These are phyloP conservation scores for Aphis craccivora DNA, from an alignment of 1,140 invertebrate genomes.

Conservation along the genomic window DNA sequence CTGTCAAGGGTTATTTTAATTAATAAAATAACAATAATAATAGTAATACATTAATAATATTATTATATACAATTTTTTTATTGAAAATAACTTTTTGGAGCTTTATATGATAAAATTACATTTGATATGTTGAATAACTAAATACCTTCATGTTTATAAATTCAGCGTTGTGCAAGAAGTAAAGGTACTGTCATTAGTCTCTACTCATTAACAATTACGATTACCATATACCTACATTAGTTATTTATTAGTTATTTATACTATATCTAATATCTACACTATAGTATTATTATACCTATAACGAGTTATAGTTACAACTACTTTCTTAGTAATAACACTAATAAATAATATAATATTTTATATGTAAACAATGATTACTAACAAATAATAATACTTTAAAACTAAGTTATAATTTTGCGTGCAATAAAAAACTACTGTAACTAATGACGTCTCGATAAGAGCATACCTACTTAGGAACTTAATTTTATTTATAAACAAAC, in stretches of 20 bases:
- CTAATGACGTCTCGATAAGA: neutral
- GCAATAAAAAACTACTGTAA: neutral
- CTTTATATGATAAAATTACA: neutral
- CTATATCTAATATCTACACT: too few species aligned
- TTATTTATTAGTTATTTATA: too few species aligned
- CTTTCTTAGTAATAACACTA: neutral
- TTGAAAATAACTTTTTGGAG: neutral
- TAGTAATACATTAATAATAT: too few species aligned
- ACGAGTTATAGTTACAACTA: neutral
- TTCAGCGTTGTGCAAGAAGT: neutral
- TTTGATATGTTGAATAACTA: neutral
- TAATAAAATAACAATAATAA: too few species aligned
- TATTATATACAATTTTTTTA: too few species aligned
- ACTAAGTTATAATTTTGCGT: neutral
- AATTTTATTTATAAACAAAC: neutral
- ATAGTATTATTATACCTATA: neutral
- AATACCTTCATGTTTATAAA: neutral
- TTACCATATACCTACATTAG: neutral
- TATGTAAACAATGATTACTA: neutral
- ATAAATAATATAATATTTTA: neutral
- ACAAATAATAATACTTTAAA: neutral
- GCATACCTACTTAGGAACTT: neutral
- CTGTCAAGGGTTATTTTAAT: neutral
- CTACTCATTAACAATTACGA: neutral
- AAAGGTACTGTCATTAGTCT: neutral